Conservation (phyloP, 2,797 vertebrate genomes). For the Darevskia mixta region DNA sequence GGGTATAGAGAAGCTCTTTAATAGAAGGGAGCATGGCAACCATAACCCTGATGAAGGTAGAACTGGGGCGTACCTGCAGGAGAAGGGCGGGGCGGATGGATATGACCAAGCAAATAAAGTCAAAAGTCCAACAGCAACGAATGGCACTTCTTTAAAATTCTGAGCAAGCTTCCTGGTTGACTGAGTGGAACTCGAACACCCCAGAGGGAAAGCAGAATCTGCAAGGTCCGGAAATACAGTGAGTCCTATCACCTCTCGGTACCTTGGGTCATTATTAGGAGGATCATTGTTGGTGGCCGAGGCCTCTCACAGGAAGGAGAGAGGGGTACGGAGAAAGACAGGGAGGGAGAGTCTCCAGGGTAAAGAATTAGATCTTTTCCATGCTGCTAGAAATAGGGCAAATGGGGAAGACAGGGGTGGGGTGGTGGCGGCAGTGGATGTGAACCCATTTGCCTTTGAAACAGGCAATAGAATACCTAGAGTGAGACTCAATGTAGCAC, state of each 20-base stretch:
- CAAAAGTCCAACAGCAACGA: neutral
- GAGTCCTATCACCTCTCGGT: neutral
- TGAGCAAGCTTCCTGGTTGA: slow-evolving; percentile 4
- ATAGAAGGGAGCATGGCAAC: neutral
- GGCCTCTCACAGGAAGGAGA: neutral
- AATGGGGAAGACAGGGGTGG: neutral
- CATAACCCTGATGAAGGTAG: neutral
- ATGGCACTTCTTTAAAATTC: neutral
- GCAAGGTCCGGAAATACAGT: neutral
- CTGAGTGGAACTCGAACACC: neutral
- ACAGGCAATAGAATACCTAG: neutral
- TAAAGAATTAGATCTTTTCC: neutral
- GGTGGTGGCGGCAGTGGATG: neutral
- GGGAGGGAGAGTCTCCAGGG: neutral
- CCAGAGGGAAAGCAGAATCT: neutral
- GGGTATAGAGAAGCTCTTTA: neutral
- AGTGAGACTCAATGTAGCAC: neutral
- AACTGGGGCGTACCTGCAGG: neutral
- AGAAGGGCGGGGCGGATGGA: neutral
- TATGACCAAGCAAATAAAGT: neutral
- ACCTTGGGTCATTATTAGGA: neutral
- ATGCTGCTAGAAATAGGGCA: neutral
- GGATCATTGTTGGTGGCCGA: neutral
- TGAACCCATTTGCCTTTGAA: neutral
- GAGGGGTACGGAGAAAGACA: neutral